These are phyloP conservation scores for Congeria kusceri DNA, from an alignment of 2,888 invertebrate genomes.

Conservation along the genomic window DNA sequence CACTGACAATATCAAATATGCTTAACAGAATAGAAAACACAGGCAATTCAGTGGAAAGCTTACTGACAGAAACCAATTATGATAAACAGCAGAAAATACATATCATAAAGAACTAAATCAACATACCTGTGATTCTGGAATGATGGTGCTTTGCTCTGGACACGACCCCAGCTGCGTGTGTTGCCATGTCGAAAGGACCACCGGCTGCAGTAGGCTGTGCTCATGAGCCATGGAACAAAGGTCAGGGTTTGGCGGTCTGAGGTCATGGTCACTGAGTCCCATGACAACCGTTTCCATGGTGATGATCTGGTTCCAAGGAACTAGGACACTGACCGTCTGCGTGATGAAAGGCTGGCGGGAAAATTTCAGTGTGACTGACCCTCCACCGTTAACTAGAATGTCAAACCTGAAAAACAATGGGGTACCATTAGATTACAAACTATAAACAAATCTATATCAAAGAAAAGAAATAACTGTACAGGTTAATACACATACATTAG, in stretches of 20 bases:
- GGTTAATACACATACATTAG: too few species aligned
- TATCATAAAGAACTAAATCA: background rate
- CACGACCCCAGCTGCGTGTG: constrained; percentile 85
- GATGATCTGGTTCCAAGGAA: constrained; percentile 98
- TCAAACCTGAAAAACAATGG: constrained; percentile 92
- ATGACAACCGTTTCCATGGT: constrained; percentile 82
- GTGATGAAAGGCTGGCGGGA: constrained; percentile 95
- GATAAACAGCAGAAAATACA: too few species aligned
- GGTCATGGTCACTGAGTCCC: constrained; percentile 69
- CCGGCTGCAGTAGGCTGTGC: constrained; percentile 80
- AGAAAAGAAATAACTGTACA: too few species aligned
- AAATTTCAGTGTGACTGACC: constrained; percentile 98
- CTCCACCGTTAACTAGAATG: constrained; percentile 99
- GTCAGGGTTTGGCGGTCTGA: constrained; percentile 86
- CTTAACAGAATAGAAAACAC: too few species aligned
- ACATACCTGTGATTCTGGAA: constrained; percentile 84
- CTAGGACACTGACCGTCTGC: constrained; percentile 86
- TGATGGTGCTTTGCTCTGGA: constrained; percentile 83
- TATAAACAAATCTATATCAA: too few species aligned
- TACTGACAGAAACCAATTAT: too few species aligned
- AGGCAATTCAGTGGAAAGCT: too few species aligned
- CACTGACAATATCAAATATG: too few species aligned
- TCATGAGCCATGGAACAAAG: constrained; percentile 80
- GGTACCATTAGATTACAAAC: background rate
- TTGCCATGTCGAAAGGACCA: constrained; percentile 84